Conservation (phyloP, 2,888 invertebrate species). For the Nysson spinosus region DNA sequence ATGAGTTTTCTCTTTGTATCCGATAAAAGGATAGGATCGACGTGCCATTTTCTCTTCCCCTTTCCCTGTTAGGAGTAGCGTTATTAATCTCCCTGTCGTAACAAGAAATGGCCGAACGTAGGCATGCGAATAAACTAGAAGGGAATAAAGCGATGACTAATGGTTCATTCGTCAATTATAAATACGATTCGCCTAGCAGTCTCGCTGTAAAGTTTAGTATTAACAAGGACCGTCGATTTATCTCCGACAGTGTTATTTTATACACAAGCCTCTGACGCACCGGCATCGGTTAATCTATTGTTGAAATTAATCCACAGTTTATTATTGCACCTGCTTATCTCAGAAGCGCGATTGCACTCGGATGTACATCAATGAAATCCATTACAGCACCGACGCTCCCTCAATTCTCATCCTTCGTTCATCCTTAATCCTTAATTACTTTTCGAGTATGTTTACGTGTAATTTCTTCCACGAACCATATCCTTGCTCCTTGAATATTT, state of each 20-base stretch:
- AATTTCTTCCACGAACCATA: too few species aligned
- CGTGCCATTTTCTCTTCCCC: neutral
- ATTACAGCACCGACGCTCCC: conserved; percentile 9
- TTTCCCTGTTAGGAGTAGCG: conserved; percentile 2
- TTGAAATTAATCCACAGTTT: conserved; percentile 51
- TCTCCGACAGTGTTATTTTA: conserved; percentile 53
- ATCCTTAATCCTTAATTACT: neutral
- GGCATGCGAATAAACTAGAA: conserved; percentile 15
- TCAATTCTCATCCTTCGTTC: conserved; percentile 9
- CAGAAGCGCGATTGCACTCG: conserved; percentile 20
- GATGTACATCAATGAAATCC: conserved; percentile 11
- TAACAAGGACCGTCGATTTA: conserved; percentile 46
- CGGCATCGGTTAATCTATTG: conserved; percentile 46
- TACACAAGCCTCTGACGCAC: conserved; percentile 30
- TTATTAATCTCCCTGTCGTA: conserved; percentile 32
- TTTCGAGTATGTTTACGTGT: too few species aligned
- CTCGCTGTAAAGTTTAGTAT: conserved; percentile 42
- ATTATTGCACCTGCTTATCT: conserved; percentile 39
- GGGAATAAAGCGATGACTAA: conserved; percentile 49
- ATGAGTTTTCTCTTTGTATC: conserved; percentile 13
- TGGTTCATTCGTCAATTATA: conserved; percentile 57
- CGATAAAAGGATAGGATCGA: too few species aligned
- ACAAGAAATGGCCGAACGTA: conserved; percentile 9
- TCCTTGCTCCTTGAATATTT: too few species aligned
- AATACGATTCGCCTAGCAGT: conserved; percentile 44